Base-by-base conservation (phyloP, 2,113 vertebrate genomes). In the Crypturellus undulatus region DNA sequence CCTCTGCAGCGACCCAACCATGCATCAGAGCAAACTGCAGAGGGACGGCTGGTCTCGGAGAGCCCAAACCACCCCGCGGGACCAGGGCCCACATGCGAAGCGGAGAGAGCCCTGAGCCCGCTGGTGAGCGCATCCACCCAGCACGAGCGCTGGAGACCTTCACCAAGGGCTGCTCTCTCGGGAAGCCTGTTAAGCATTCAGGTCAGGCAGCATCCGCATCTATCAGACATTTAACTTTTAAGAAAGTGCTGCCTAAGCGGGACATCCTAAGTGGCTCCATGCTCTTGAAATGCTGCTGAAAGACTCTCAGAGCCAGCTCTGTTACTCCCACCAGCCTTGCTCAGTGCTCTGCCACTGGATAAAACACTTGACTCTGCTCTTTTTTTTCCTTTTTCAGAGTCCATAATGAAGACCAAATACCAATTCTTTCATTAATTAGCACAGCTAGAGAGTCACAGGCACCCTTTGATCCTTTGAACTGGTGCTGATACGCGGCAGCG, bases 401-500 rank as follows among this genome's bases (percentile, higher is more conserved):
- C 93, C 76, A 65, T 86, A 94, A 96, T 94, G 83, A 96, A 96
- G 95, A 88, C 73, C 83, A 79, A 95, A 97, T 64, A 89, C 67
- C 82, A 87, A 65, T 95, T 94, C 90, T 92, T 91, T 77, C 79
- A 81, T 93, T 91, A 96, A 95, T 96, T 96, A 82, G 28, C 59
- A 78, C 26, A 45, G 85, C 49, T 88, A 83, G 79, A 95, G 92
- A 96, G 70, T 79, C 93, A 95, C 65, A 93, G 54, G 94, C 80
- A 32, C 40, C 9, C 90, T 97, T 93, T 96, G 93, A 95, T 97
- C 90, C 95, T 96, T 95, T 96, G 91, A 97, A 85, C 94, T 77
- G 70, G 65, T 67, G 91, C 87, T 90, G 89, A 94, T 93, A 89
- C 94, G 84, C 95, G 47, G 92, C 94, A 34, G 56, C 62, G 62